phyloP scores from a whole-genome alignment of 1,140 invertebrate genomes.

The Papilio machaon region DNA sequence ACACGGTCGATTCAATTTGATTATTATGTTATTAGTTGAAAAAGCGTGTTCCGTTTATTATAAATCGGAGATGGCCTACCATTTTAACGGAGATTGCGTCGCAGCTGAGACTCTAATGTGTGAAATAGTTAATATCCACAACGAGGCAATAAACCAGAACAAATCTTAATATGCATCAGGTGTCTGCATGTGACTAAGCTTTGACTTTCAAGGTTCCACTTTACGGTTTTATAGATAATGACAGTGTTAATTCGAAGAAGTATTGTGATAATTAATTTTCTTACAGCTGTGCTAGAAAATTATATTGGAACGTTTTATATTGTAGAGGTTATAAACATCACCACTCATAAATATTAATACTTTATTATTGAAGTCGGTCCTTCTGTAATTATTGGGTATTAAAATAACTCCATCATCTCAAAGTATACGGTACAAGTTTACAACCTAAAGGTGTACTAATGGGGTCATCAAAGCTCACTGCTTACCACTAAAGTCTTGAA shows the following conservation, averaged over 20 bases:
- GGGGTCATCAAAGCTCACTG: neutral
- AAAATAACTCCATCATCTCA: constrained; percentile 8
- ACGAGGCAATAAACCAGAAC: constrained; percentile 15
- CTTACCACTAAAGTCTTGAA: neutral
- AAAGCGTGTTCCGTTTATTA: constrained; percentile 31
- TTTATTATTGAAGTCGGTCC: constrained; percentile 22
- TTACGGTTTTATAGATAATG: constrained; percentile 27
- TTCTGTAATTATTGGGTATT: constrained; percentile 17
- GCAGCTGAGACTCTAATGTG: constrained; percentile 25
- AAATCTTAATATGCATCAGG: constrained; percentile 1
- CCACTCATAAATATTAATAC: constrained; percentile 21
- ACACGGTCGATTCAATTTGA: constrained; percentile 34
- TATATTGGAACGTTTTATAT: constrained; percentile 19
- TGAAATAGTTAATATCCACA: constrained; percentile 27
- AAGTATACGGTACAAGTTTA: constrained; percentile 18
- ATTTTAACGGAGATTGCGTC: constrained; percentile 27
- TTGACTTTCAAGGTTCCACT: constrained; percentile 22
- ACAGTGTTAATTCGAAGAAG: constrained; percentile 33
- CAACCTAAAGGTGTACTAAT: neutral
- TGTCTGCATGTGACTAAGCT: neutral
- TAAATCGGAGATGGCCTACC: constrained; percentile 8
- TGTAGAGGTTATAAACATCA: constrained; percentile 19
- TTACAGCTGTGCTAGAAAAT: constrained; percentile 17
- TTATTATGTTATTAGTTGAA: constrained; percentile 36
- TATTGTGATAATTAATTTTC: constrained; percentile 26